phyloP scores from a whole-genome alignment of 2,888 invertebrate species.

The Ichneumoninae sp. region DNA sequence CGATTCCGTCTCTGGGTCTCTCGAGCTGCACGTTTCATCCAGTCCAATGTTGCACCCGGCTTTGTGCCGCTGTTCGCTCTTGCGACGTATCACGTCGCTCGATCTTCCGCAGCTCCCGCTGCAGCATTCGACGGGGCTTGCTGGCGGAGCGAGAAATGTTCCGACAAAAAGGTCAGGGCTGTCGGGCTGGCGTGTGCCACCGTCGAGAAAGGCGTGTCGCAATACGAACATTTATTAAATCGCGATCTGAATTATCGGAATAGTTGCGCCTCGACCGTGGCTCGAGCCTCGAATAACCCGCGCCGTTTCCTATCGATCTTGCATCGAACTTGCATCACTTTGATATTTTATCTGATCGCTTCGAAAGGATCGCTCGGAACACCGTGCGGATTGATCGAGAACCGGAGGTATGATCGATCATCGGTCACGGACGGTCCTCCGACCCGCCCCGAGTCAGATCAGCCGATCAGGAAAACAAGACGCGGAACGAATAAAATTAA shows the following conservation, averaged over 20 bases:
- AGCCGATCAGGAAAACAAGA: neutral
- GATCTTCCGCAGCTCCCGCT: slow-evolving; percentile 25
- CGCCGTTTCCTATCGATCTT: slow-evolving; percentile 14
- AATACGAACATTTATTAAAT: slow-evolving; percentile 53
- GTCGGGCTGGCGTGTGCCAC: slow-evolving; percentile 46
- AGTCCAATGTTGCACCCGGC: slow-evolving; percentile 9
- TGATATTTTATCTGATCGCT: slow-evolving; percentile 44
- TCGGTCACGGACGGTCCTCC: neutral
- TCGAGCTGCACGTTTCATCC: neutral
- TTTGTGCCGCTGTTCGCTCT: slow-evolving; percentile 32
- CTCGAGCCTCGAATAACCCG: slow-evolving; percentile 22
- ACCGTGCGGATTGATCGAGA: slow-evolving; percentile 2
- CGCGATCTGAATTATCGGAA: slow-evolving; percentile 36
- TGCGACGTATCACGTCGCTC: slow-evolving; percentile 42
- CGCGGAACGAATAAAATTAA: neutral
- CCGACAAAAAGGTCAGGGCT: slow-evolving; percentile 51
- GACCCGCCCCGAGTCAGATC: neutral
- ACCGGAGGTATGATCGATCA: neutral
- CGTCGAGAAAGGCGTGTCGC: slow-evolving; percentile 41
- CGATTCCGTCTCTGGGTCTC: slow-evolving; percentile 20
- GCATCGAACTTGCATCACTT: slow-evolving; percentile 29
- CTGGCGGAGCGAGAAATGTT: slow-evolving; percentile 25
- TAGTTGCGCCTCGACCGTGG: neutral
- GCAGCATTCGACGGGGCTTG: slow-evolving; percentile 1
- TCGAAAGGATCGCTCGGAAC: slow-evolving; percentile 14